Conservation (phyloP, 1,140 invertebrate genomes). For the Nephotettix cincticeps region DNA sequence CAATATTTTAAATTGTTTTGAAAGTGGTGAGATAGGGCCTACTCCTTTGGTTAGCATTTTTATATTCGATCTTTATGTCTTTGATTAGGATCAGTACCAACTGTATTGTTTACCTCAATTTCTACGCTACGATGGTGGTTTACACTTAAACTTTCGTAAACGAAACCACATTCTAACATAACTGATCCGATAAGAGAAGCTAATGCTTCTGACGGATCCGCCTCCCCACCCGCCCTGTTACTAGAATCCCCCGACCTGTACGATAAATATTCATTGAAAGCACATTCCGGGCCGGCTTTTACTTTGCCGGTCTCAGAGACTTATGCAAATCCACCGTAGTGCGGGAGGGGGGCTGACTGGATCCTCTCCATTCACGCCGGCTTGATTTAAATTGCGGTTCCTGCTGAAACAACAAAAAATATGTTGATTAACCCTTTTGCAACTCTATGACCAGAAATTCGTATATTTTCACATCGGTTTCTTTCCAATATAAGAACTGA, state of each 20-base stretch:
- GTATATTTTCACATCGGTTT: too few species aligned
- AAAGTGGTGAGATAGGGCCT: too few species aligned
- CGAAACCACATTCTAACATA: neutral
- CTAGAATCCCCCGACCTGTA: neutral
- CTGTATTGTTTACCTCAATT: too few species aligned
- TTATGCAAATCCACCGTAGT: neutral
- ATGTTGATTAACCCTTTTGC: neutral
- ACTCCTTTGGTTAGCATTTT: too few species aligned
- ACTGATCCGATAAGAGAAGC: neutral
- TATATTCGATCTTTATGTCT: too few species aligned
- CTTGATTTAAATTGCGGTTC: neutral
- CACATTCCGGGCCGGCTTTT: neutral
- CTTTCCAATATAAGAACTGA: too few species aligned
- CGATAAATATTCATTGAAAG: slow-evolving; percentile 12
- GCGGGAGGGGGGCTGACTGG: neutral
- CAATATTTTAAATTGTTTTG: too few species aligned
- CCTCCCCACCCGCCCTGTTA: neutral
- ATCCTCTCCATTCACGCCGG: neutral
- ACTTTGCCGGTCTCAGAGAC: slow-evolving; percentile 1
- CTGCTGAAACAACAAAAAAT: neutral
- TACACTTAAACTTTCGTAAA: too few species aligned
- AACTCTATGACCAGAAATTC: too few species aligned
- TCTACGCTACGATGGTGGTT: too few species aligned
- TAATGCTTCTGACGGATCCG: neutral
- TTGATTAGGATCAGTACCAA: too few species aligned